Conservation (phyloP, 2,888 invertebrate genomes). For the Ichneumon xanthorius region DNA sequence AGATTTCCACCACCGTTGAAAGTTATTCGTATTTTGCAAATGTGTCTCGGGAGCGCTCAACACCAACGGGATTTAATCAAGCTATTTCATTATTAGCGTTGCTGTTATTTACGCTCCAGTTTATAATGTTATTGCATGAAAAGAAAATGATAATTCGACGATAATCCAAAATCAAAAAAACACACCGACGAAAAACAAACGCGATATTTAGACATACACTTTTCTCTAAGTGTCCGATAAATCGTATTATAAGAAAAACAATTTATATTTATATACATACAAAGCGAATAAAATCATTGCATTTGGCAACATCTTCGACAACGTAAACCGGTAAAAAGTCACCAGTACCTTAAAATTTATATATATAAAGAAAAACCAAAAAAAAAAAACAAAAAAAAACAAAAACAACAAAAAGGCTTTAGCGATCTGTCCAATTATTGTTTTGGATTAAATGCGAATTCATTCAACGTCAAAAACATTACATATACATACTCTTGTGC, state of each 20-base stretch:
- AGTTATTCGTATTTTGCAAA: neutral
- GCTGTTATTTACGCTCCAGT: neutral
- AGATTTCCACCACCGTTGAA: slow-evolving; percentile 3
- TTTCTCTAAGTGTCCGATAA: slow-evolving; percentile 34
- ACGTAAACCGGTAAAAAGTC: slow-evolving; percentile 23
- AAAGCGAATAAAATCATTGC: slow-evolving; percentile 42
- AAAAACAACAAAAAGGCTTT: neutral
- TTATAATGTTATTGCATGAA: neutral
- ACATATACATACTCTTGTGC: slow-evolving; percentile 23
- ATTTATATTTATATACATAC: slow-evolving; percentile 62
- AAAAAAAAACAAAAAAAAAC: neutral
- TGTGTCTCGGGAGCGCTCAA: neutral
- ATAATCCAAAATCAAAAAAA: slow-evolving; percentile 30
- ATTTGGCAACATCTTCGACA: slow-evolving; percentile 7
- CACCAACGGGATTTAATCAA: neutral
- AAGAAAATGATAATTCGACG: slow-evolving; percentile 7
- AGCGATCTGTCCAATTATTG: slow-evolving; percentile 15
- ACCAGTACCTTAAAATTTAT: slow-evolving; percentile 46
- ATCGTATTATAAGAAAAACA: slow-evolving; percentile 53
- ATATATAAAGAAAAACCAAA: neutral
- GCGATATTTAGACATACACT: slow-evolving; percentile 9
- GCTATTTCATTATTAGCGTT: neutral
- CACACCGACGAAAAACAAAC: slow-evolving; percentile 24
- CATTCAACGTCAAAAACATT: neutral
- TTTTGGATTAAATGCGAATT: slow-evolving; percentile 19